A percentile compares a stretch with the other conserved stretches of the same genome.
phyloP scores from a whole-genome alignment of 2,113 vertebrate species.

The Bothrops jararaca region DNA sequence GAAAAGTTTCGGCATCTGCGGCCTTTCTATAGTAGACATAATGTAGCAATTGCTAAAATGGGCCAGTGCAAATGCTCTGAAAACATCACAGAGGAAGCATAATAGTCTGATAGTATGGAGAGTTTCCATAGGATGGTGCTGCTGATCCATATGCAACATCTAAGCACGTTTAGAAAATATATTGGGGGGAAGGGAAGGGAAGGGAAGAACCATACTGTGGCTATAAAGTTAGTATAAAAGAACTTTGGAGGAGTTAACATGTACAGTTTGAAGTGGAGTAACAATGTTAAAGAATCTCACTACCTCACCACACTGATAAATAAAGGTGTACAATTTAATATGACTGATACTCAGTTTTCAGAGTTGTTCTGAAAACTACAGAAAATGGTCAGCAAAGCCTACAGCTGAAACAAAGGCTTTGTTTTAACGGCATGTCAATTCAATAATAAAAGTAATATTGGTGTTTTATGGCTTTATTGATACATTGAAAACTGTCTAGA shows the following conservation, averaged over 20 bases:
- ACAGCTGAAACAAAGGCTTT: neutral
- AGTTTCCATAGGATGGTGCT: neutral
- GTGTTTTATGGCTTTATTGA: neutral
- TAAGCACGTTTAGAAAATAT: neutral
- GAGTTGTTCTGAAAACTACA: neutral
- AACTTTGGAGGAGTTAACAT: neutral
- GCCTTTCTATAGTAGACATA: neutral
- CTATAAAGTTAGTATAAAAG: neutral
- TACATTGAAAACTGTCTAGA: neutral
- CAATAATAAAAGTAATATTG: neutral
- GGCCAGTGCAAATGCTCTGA: neutral
- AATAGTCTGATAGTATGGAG: neutral
- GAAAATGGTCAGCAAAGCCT: neutral
- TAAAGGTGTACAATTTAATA: neutral
- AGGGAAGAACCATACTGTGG: neutral
- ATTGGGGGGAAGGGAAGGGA: neutral
- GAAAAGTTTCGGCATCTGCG: neutral
- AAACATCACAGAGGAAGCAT: neutral
- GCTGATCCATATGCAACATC: neutral
- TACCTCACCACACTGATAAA: neutral
- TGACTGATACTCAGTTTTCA: neutral
- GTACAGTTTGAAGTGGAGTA: neutral
- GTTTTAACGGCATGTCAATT: neutral
- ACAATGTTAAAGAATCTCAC: neutral
- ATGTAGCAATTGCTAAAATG: neutral